Conservation (phyloP, 2,113 vertebrate genomes). For the Ptychochromis oligacanthus region DNA sequence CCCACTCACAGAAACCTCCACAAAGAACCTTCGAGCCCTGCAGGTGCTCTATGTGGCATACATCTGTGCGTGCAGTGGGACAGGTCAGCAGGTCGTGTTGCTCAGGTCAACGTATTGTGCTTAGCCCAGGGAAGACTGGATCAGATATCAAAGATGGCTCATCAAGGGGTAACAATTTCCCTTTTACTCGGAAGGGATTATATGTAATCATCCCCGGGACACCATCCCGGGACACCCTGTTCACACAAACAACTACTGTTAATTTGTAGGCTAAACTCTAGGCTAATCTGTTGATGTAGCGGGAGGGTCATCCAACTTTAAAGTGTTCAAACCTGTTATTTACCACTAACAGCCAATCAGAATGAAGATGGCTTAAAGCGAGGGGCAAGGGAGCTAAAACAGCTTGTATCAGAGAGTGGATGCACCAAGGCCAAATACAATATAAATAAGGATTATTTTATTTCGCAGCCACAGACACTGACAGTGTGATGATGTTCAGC, state of each 20-base stretch:
- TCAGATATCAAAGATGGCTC: slow-evolving; percentile 28
- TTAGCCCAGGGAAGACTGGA: neutral
- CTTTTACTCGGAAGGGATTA: neutral
- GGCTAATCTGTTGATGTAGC: neutral
- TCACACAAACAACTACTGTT: neutral
- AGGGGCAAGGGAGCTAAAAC: neutral
- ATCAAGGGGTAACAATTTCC: neutral
- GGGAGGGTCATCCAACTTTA: rapidly evolving
- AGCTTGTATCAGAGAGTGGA: neutral
- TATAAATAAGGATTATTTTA: neutral
- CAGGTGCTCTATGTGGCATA: neutral
- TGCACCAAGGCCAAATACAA: neutral
- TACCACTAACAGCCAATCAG: neutral
- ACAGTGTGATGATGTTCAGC: neutral
- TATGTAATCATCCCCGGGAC: neutral
- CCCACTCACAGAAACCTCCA: neutral
- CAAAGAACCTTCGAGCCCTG: neutral
- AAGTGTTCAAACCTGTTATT: neutral
- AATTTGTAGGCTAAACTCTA: neutral
- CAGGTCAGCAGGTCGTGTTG: neutral
- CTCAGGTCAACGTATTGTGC: slow-evolving; percentile 31
- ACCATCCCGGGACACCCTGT: neutral
- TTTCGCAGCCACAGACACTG: neutral
- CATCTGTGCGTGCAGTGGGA: neutral
- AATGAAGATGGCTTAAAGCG: neutral